Percentiles rank a stretch among this genome's conserved stretches.
Evolutionary conservation across 2,797 vertebrate species (phyloP).

Genomic region (Perodicticus potto): DNA sequence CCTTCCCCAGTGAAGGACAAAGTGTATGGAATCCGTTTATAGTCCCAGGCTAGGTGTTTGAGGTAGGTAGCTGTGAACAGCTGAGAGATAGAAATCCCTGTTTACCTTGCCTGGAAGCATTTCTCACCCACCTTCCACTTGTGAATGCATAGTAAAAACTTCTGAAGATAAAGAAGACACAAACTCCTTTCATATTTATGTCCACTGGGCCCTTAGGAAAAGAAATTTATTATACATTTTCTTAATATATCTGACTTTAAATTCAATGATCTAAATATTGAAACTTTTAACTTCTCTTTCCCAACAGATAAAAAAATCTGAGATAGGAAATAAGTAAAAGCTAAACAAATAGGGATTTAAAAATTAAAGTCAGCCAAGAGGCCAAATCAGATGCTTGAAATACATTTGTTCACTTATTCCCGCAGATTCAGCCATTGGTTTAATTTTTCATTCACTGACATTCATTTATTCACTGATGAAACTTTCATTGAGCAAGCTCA

Average conservation of each 20-base stretch:
- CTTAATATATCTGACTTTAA: slow-evolving; percentile 50
- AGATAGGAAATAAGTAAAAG: slow-evolving; percentile 29
- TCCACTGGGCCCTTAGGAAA: rapidly evolving
- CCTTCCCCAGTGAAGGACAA: background rate
- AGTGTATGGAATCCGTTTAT: background rate
- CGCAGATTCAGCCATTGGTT: background rate
- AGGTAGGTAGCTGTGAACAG: background rate
- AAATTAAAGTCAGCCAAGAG: background rate
- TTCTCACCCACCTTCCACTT: background rate
- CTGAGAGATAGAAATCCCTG: background rate
- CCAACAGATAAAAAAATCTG: background rate
- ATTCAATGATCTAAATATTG: slow-evolving; percentile 26
- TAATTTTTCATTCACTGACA: background rate
- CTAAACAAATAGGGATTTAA: slow-evolving; percentile 33
- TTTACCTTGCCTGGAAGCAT: background rate
- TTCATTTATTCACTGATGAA: background rate
- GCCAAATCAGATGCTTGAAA: background rate
- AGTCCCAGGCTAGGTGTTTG: background rate
- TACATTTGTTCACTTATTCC: background rate
- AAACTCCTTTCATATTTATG: background rate
- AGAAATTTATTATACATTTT: slow-evolving; percentile 2
- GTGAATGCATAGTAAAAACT: background rate
- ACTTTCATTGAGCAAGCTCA: background rate
- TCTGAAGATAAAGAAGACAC: slow-evolving; percentile 33
- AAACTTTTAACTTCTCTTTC: slow-evolving; percentile 48